Conservation (phyloP, 2,888 invertebrate species). For the Phortica okadai region DNA sequence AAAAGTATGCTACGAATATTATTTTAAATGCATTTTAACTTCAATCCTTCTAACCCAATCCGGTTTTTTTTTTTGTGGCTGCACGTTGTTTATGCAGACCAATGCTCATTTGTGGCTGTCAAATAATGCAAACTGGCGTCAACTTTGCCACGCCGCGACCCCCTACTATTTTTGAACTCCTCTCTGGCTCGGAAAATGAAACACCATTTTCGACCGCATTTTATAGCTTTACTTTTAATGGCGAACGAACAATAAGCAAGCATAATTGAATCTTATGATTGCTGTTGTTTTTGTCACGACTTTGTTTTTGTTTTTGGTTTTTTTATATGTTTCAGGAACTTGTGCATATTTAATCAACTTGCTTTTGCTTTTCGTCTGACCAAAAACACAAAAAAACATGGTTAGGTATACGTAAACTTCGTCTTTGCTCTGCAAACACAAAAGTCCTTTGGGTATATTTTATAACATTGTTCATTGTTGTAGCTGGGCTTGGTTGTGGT, state of each 20-base stretch:
- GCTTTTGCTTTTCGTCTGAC: neutral
- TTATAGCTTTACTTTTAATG: neutral
- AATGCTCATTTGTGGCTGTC: slow-evolving; percentile 17
- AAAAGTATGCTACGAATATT: neutral
- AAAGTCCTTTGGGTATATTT: slow-evolving; percentile 10
- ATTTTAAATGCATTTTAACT: slow-evolving; percentile 6
- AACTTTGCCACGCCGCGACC: neutral
- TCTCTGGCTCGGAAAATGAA: neutral
- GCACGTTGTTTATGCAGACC: neutral
- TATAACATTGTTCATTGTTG: slow-evolving; percentile 7
- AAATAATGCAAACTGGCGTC: slow-evolving; percentile 3
- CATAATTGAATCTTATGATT: slow-evolving; percentile 61
- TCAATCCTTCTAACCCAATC: neutral
- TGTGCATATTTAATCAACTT: slow-evolving; percentile 23
- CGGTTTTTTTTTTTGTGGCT: neutral
- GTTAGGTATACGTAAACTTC: neutral
- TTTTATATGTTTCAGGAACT: neutral
- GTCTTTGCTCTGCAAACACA: neutral
- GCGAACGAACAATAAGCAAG: slow-evolving; percentile 11
- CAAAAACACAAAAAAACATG: too few species aligned
- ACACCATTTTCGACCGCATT: slow-evolving; percentile 13
- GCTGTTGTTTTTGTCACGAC: slow-evolving; percentile 37
- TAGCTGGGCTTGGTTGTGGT: neutral
- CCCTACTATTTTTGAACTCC: neutral
- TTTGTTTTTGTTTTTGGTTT: slow-evolving; percentile 30